Evolutionary conservation across 2,797 vertebrate genomes (phyloP).

Genomic region (Anguilla megastoma): DNA sequence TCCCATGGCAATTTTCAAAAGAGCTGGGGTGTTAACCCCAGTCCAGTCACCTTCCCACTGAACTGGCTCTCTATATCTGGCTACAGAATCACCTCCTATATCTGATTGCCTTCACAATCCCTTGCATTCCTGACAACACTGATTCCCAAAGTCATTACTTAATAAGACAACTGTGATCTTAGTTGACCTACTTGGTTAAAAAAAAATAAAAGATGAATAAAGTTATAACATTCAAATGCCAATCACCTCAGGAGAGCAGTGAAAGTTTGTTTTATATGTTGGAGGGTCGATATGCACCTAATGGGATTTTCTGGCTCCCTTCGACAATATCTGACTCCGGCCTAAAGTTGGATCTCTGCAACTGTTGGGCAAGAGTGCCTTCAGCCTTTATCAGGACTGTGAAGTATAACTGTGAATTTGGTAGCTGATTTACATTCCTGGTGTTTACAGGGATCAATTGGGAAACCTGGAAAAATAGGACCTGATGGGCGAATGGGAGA

Average conservation of each 20-base stretch:
- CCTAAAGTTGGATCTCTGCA: not conserved
- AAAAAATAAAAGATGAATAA: not conserved
- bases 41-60: too few relatives aligned
- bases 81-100: too few relatives aligned
- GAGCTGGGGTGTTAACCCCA: too few relatives aligned
- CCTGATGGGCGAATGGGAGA: slow-evolving; percentile 58
- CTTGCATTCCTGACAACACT: not conserved
- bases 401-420: not conserved
- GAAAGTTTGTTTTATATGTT: not conserved
- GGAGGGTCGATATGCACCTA: not conserved
- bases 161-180: not conserved
- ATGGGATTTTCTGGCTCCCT: not conserved
- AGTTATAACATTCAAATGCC: not conserved
- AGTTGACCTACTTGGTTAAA: not conserved
- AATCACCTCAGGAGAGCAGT: not conserved
- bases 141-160: not conserved
- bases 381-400: not conserved
- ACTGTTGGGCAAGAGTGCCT: not conserved
- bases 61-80: not conserved
- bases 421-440: not conserved
- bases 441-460: slow-evolving; percentile 60
- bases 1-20: not conserved
- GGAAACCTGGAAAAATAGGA: slow-evolving; percentile 58
- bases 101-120: not conserved
- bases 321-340: not conserved